A percentile compares a stretch with the other conserved stretches of the same genome.
Conservation (phyloP, 2,113 vertebrate genomes). For the Brevimyrus niger region DNA sequence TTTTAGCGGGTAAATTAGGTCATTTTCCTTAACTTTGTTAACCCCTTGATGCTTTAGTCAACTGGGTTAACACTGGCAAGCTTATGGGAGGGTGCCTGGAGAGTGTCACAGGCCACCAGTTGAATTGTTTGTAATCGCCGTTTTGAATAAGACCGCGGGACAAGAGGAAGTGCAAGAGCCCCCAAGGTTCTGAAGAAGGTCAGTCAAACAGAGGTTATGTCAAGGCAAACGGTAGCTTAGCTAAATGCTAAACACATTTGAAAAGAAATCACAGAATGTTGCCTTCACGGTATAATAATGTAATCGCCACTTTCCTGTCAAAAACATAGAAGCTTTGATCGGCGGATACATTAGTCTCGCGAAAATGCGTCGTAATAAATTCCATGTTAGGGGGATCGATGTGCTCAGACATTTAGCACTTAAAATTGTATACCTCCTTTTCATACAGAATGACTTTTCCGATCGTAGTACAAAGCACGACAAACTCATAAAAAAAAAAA, state of each 20-base stretch:
- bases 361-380: background rate
- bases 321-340: conserved; percentile 1
- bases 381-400: background rate
- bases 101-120: background rate
- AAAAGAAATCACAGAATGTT: conserved; percentile 3
- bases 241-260: conserved; percentile 14
- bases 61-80: background rate
- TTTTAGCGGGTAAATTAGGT: background rate
- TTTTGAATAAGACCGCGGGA: background rate
- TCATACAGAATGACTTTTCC: background rate
- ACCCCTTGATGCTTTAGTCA: conserved; percentile 1
- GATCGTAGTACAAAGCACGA: background rate
- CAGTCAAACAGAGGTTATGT: conserved; percentile 19
- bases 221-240: conserved; percentile 11
- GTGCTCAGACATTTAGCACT: background rate
- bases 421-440: background rate
- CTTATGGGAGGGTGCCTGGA: background rate
- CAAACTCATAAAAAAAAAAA: background rate
- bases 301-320: conserved; percentile 8
- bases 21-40: conserved; percentile 12
- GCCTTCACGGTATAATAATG: conserved; percentile 19
- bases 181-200: conserved; percentile 10
- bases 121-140: background rate
- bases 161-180: background rate
- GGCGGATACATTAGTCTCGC: background rate